phyloP scores from a whole-genome alignment of 1,140 invertebrate genomes.

The Drosophila lacteicornis region DNA sequence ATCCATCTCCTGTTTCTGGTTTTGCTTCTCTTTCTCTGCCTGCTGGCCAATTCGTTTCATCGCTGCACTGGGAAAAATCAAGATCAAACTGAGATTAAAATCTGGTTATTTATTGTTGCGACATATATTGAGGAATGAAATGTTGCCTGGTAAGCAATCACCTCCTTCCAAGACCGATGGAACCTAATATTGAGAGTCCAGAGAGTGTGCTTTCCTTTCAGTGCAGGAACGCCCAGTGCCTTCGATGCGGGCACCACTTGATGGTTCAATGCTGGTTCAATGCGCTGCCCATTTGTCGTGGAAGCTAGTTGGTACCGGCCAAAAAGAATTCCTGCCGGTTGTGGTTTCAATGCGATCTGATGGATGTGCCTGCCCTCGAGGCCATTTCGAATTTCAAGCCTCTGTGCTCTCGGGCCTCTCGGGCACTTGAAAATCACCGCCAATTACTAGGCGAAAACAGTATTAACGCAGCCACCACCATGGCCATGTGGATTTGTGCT shows the following conservation, averaged over 20 bases:
- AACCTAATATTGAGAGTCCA: no score
- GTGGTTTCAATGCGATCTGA: background rate
- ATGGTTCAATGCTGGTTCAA: conserved; percentile 16
- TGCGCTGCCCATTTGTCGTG: conserved; percentile 30
- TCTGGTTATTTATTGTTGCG: no score
- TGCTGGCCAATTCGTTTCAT: conserved; percentile 9
- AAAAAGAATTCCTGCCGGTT: conserved; percentile 12
- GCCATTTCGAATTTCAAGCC: conserved; percentile 12
- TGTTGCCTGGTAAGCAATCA: background rate
- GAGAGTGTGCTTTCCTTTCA: background rate
- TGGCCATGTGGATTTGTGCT: background rate
- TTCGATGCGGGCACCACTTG: conserved; percentile 14
- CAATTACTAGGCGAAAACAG: conserved; percentile 40
- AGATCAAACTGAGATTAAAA: no score
- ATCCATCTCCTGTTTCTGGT: conserved; percentile 20
- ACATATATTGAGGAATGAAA: background rate
- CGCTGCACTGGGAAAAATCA: conserved; percentile 11
- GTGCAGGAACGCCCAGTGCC: background rate
- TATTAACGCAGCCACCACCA: conserved; percentile 15
- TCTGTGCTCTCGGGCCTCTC: background rate
- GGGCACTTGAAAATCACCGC: conserved; percentile 21
- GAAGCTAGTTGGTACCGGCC: conserved; percentile 3
- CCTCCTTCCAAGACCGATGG: no score
- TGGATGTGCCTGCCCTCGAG: conserved; percentile 1
- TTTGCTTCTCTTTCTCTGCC: conserved; percentile 1